Evolutionary conservation across 2,888 invertebrate species (phyloP), one percentile per base, ranked within the genome.

Genomic region (Sinodicranocentrus sp.): DNA sequence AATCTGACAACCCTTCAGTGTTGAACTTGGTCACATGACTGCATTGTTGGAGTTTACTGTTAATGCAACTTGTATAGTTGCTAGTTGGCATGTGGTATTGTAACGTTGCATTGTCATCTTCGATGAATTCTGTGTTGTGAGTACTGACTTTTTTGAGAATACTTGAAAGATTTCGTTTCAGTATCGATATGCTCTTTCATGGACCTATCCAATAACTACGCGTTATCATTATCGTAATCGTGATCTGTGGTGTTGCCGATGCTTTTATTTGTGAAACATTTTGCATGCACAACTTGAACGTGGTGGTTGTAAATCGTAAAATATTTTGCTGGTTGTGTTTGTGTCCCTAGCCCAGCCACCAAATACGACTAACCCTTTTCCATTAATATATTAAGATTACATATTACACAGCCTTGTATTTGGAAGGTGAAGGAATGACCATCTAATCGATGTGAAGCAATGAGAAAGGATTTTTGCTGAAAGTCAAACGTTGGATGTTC

Each of bases 391-490:
- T 33, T 33, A 6, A 33, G 33, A 10, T 33, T 33, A 10, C 33
- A 3, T 33, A 33, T 10, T 10, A 33, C 33, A 33, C 10, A 73
- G 68, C 80, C 80, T 72, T 82, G 80, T 17, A 26, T 39, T n/a
- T n/a, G n/a, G 80, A 82, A 82, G 80, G 80, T 82, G 80, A 82
- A 82, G 80, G 80, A 82, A 82, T 82, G 80, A 68, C 59, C 59
- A 44, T 72, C 79, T 33, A 80, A 33, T 80, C 73, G 72, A 72
- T 59, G 72, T 52, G 43, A 52, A 70, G 23, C 17, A 2, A 57
- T 48, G 48, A 48, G 15, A 17, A 48, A 15, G 48, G 48, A 48
- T 61, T 21, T 17, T 63, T 44, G 52, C 48, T 76, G 44, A 39
- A 54, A 48, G 65, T 26, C 43, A 52, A 76, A 52, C 61, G 61